Base-by-base conservation (phyloP, 2,113 vertebrate species). In the Gopherus flavomarginatus region DNA sequence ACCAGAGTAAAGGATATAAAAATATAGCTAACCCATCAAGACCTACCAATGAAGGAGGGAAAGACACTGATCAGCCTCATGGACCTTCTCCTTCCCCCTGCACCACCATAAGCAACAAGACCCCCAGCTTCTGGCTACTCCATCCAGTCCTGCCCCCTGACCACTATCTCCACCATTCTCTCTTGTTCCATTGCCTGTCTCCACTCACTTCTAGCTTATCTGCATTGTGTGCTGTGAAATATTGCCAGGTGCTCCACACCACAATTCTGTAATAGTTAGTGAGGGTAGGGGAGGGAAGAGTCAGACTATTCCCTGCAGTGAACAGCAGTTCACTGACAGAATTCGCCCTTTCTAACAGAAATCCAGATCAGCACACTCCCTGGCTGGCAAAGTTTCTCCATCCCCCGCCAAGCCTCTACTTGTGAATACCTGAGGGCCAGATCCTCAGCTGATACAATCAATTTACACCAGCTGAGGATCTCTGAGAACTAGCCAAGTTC, bases 381-480 rank as follows among this genome's bases (percentile, higher is more conserved):
- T 88, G 92, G 56, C 62, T 88, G 89, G 72, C 87, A 95, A 44
- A 29, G 86, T 90, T 94, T 91, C 57, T 84, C 44, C 1, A n/a
- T 44, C 52, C 89, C 7, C 0, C 44, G 50, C 38, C 42, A 78
- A 44, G 21, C 38, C 42, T 22, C 72, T 77, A 44, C 24, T 26
- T 42, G 22, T 77, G 42, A 44, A 77, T 6, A 42, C 24, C 11
- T 44, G 42, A 77, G 89, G 69, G 24, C 26, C 81, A 94, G 86
- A 92, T 13, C 17, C 88, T 95, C 83, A 80, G 21, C n/a, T 89
- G 72, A 52, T 77, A 17, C 92, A 87, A 57, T 21, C n/a, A 84
- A 11, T 89, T 90, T 59, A 94, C 53, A 53, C 27, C 54, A 95
- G 77, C 3, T 87, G 7, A 29, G 89, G 57, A 8, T 77, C 2